These are phyloP conservation scores for Phymorhynchus buccinoides DNA, from an alignment of 1,140 invertebrate genomes.

Conservation along the genomic window DNA sequence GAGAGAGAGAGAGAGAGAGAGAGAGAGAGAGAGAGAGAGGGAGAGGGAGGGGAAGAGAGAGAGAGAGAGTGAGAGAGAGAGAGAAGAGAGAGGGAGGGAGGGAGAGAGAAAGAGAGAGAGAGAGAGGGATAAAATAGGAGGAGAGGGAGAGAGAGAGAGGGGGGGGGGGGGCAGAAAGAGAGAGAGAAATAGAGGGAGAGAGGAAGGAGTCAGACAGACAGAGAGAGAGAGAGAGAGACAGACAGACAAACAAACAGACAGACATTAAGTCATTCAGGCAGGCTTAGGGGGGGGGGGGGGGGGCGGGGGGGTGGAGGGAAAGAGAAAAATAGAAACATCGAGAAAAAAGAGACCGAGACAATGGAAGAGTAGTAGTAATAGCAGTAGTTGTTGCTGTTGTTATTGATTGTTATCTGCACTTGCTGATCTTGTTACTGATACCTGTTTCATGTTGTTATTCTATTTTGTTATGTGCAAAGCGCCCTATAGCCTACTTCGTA, in stretches of 20 bases:
- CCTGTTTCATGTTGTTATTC: no score
- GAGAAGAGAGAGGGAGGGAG: neutral
- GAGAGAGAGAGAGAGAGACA: slow-evolving; percentile 2
- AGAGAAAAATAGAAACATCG: neutral
- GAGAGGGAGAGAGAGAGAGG: neutral
- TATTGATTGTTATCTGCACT: no score
- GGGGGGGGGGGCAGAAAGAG: neutral
- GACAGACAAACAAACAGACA: neutral
- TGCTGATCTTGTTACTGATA: no score
- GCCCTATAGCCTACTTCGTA: no score
- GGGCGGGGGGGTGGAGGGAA: neutral
- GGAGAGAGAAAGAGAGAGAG: neutral
- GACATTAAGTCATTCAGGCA: no score
- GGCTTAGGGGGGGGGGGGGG: no score
- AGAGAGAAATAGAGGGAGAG: neutral
- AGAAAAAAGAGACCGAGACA: neutral
- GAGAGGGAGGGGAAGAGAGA: neutral
- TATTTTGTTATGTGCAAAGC: no score
- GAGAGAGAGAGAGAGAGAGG: neutral
- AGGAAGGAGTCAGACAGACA: neutral
- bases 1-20: neutral
- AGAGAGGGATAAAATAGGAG: neutral
- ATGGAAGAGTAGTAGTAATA: neutral
- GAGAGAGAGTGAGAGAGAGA: neutral
- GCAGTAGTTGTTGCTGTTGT: no score